These are phyloP conservation scores for Plagodis pulveraria DNA, from an alignment of 2,888 invertebrate species.

Conservation along the genomic window DNA sequence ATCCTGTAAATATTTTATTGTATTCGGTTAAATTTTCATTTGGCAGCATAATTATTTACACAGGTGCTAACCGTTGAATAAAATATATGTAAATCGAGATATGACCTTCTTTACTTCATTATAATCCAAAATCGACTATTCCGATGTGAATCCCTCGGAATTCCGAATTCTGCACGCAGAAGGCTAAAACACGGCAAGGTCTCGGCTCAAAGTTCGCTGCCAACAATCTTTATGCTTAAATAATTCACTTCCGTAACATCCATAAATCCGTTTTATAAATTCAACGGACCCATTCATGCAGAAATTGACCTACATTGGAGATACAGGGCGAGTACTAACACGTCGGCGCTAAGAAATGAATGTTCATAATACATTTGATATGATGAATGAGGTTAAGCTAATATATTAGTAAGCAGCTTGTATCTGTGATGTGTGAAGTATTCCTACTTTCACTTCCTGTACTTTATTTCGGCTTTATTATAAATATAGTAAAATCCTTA, in stretches of 20 bases:
- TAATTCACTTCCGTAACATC: slow-evolving; percentile 23
- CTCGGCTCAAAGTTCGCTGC: slow-evolving; percentile 12
- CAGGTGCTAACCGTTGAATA: neutral
- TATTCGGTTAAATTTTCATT: too few relatives aligned
- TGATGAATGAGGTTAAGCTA: too few relatives aligned
- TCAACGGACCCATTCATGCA: slow-evolving; percentile 47
- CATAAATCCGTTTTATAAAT: slow-evolving; percentile 42
- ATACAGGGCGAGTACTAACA: slow-evolving; percentile 6
- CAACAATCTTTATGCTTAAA: slow-evolving; percentile 20
- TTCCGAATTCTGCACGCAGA: slow-evolving; percentile 15
- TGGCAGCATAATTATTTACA: neutral
- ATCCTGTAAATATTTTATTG: too few relatives aligned
- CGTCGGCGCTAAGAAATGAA: neutral
- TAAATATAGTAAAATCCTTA: too few relatives aligned
- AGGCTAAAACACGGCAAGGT: slow-evolving; percentile 17
- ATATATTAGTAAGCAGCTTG: too few relatives aligned
- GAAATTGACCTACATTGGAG: slow-evolving; percentile 52
- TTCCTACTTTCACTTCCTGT: too few relatives aligned
- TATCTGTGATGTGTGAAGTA: too few relatives aligned
- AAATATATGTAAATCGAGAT: slow-evolving; percentile 2
- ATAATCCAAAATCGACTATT: slow-evolving; percentile 13
- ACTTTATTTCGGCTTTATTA: too few relatives aligned
- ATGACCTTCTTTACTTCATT: slow-evolving; percentile 4
- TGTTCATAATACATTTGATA: too few relatives aligned
- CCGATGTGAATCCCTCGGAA: neutral